Percentiles rank a stretch among this genome's conserved stretches.
These are phyloP conservation scores for Itoplectis maculator DNA, from an alignment of 2,888 invertebrate genomes.

Conservation along the genomic window DNA sequence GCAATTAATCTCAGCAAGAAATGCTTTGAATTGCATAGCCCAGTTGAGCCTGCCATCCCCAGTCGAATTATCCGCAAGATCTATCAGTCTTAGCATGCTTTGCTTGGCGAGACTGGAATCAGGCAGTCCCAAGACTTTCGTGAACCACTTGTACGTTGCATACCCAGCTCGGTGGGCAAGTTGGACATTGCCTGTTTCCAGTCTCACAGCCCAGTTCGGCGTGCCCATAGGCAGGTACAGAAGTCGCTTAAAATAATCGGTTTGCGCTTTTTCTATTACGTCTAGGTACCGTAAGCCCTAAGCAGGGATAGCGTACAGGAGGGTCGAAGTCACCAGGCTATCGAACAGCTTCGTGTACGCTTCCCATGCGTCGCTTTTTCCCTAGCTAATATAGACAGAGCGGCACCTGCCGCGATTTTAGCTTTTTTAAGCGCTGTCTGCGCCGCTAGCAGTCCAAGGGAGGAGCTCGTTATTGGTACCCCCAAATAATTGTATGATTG, in stretches of 20 bases:
- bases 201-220: conserved; percentile 5
- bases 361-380: conserved; percentile 20
- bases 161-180: neutral
- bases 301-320: conserved; percentile 43
- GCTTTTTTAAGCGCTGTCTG: conserved; percentile 21
- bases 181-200: conserved; percentile 6
- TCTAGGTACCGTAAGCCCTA: conserved; percentile 52
- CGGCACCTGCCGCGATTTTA: conserved; percentile 1
- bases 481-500: conserved; percentile 34
- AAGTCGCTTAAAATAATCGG: conserved; percentile 26
- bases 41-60: no score
- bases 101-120: no score
- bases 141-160: no score
- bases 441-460: conserved; percentile 28
- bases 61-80: no score
- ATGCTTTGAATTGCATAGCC: no score
- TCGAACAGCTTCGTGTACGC: conserved; percentile 10
- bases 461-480: conserved; percentile 21
- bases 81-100: no score
- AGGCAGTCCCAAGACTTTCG: no score
- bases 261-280: conserved; percentile 37
- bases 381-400: neutral
- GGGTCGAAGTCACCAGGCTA: neutral
- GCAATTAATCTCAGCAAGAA: no score
- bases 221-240: conserved; percentile 24